These are phyloP conservation scores for Dilophus febrilis DNA, from an alignment of 2,888 invertebrate genomes.

Conservation along the genomic window DNA sequence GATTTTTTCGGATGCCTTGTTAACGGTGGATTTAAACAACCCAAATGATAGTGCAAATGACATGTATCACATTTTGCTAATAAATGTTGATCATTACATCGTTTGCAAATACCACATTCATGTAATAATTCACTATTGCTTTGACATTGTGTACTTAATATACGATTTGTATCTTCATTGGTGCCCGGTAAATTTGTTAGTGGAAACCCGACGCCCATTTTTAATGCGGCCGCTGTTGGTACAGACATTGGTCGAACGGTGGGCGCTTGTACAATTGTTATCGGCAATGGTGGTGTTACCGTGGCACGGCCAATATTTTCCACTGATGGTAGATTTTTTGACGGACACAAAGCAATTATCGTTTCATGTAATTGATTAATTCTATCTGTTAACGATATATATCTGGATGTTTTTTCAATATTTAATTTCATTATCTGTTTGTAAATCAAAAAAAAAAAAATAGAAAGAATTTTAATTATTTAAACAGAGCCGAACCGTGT, in stretches of 20 bases:
- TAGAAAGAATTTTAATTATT: not conserved
- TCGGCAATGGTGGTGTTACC: conserved; percentile 12
- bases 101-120: conserved; percentile 75
- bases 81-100: conserved; percentile 79
- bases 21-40: conserved; percentile 86
- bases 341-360: conserved; percentile 41
- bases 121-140: conserved; percentile 36
- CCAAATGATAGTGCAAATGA: conserved; percentile 78
- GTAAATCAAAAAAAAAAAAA: conserved; percentile 4
- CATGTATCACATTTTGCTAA: conserved; percentile 93
- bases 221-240: conserved; percentile 66
- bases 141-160: conserved; percentile 25
- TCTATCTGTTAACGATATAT: conserved; percentile 40
- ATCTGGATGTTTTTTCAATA: conserved; percentile 43
- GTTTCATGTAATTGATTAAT: conserved; percentile 44
- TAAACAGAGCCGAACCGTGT: no score
- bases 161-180: conserved; percentile 46
- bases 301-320: conserved; percentile 35
- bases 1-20: conserved; percentile 91
- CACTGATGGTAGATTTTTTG: conserved; percentile 37
- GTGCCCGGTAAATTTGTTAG: conserved; percentile 46
- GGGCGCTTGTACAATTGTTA: conserved; percentile 12
- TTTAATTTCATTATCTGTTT: conserved; percentile 39
- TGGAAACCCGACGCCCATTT: conserved; percentile 76
- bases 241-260: conserved; percentile 49